Evolutionary conservation across 2,888 invertebrate genomes (phyloP).

Genomic region (Strigamia crassipes): DNA sequence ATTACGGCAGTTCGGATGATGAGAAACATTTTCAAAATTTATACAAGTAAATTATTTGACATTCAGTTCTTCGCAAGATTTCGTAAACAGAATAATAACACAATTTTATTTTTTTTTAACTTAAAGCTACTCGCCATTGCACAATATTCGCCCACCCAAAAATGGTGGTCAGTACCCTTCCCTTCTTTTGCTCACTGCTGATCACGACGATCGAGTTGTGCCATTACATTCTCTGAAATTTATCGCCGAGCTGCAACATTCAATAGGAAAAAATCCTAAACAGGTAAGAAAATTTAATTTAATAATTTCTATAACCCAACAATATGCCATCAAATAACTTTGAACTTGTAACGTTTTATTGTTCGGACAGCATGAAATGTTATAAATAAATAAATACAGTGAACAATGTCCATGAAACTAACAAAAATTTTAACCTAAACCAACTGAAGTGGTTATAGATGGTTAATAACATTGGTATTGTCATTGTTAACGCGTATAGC

Average conservation of each 20-base stretch:
- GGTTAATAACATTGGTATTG: neutral
- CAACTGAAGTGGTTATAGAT: neutral
- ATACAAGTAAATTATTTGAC: slow-evolving; percentile 67
- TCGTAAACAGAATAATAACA: neutral
- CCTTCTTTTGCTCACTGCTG: slow-evolving; percentile 88
- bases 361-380: neutral
- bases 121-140: slow-evolving; percentile 80
- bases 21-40: slow-evolving; percentile 79
- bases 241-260: slow-evolving; percentile 85
- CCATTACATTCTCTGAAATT: slow-evolving; percentile 96
- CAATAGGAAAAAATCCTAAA: slow-evolving; percentile 65
- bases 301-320: no score
- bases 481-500: neutral
- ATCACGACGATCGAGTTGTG: slow-evolving; percentile 98
- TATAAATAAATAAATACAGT: slow-evolving; percentile 44
- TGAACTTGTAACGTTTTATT: neutral
- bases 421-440: neutral
- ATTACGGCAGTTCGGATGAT: slow-evolving; percentile 90
- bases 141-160: slow-evolving; percentile 77
- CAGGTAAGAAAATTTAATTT: slow-evolving; percentile 61
- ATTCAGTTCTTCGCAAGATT: neutral
- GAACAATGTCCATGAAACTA: no score
- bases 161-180: slow-evolving; percentile 78
- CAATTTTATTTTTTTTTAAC: neutral
- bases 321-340: neutral